Percentiles rank a stretch among this genome's conserved stretches.
phyloP scores from a whole-genome alignment of 2,113 vertebrate species.

The Ciconia boyciana region DNA sequence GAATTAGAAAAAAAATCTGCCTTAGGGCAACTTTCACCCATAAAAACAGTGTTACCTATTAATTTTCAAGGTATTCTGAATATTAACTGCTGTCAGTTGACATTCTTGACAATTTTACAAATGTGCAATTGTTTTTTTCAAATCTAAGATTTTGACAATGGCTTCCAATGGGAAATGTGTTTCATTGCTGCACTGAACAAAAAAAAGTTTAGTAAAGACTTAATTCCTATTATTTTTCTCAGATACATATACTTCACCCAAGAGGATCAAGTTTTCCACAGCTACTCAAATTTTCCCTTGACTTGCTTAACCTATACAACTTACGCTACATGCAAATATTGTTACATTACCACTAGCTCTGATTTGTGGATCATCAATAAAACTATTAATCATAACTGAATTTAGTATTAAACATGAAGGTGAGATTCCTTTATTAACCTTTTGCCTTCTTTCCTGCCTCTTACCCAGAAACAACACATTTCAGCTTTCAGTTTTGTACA shows the following conservation, averaged over 20 bases:
- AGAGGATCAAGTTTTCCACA: not conserved
- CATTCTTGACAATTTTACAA: not conserved
- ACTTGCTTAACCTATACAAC: not conserved
- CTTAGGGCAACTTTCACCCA: not conserved
- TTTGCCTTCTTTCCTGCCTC: slow-evolving; percentile 4
- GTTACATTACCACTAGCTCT: not conserved
- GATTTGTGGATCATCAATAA: slow-evolving; percentile 47
- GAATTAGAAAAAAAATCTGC: not conserved
- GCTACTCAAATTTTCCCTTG: not conserved
- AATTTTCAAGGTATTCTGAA: not conserved
- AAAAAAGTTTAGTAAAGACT: not conserved
- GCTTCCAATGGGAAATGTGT: not conserved
- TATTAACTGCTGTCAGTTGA: not conserved
- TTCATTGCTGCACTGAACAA: not conserved
- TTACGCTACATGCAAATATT: not conserved
- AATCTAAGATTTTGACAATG: not conserved
- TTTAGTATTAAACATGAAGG: slow-evolving; percentile 39
- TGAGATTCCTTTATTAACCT: slow-evolving; percentile 59
- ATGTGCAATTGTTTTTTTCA: not conserved
- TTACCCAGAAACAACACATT: slow-evolving; percentile 15
- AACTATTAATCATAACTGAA: slow-evolving; percentile 41
- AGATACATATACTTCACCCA: not conserved
- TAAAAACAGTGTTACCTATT: not conserved
- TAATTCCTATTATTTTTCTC: not conserved
- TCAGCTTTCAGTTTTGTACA: not conserved